Percentiles rank a stretch among this genome's conserved stretches.
These are phyloP conservation scores for Cheilosia scutellata DNA, from an alignment of 2,888 invertebrate genomes.

Conservation along the genomic window DNA sequence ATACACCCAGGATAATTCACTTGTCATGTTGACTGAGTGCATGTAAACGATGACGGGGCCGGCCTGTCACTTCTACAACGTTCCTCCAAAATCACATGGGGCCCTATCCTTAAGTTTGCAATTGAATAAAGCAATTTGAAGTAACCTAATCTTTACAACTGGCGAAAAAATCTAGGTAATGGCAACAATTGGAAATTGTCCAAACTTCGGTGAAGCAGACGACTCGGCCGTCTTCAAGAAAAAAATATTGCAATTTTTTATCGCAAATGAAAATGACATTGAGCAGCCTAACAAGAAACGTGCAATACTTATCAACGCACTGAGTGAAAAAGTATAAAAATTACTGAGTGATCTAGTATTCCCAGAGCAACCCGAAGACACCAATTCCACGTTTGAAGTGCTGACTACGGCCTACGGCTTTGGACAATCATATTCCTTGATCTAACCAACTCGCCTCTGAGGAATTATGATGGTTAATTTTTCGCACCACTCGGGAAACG, in stretches of 20 bases:
- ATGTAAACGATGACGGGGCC: no score
- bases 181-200: not conserved
- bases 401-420: not conserved
- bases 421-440: not conserved
- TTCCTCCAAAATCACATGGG: not conserved
- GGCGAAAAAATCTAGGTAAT: not conserved
- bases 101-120: no score
- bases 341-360: slow-evolving; percentile 1
- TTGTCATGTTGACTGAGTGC: no score
- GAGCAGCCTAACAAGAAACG: not conserved
- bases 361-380: not conserved
- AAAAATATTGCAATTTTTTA: slow-evolving; percentile 24
- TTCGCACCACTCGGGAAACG: slow-evolving; percentile 23
- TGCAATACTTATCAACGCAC: slow-evolving; percentile 10
- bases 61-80: no score
- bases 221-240: slow-evolving; percentile 11
- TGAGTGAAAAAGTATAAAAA: slow-evolving; percentile 10
- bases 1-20: no score
- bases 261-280: slow-evolving; percentile 5
- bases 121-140: no score
- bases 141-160: not conserved
- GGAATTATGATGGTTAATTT: slow-evolving; percentile 6
- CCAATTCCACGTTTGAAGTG: not conserved
- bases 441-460: not conserved
- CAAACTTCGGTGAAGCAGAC: slow-evolving; percentile 5